phyloP scores from a whole-genome alignment of 2,113 vertebrate species.

The Cichladusa arquata region DNA sequence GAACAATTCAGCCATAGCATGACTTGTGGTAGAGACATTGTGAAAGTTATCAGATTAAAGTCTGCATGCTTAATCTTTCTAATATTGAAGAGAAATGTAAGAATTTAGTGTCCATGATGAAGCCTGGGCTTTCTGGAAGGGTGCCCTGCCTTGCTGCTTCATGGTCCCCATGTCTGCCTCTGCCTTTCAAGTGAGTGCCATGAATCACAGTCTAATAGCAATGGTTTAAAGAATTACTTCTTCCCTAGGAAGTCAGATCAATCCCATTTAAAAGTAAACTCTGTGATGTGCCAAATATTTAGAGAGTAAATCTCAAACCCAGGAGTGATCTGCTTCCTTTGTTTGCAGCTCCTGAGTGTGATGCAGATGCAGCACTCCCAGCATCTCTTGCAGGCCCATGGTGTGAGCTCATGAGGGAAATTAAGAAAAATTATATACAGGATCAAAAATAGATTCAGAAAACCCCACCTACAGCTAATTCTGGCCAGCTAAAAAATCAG shows the following conservation, averaged over 20 bases:
- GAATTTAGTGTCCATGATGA: neutral
- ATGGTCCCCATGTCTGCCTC: accelerated
- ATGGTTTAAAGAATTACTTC: neutral
- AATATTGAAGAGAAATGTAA: neutral
- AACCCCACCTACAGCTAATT: neutral
- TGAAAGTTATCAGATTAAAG: constrained; percentile 14
- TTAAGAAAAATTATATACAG: neutral
- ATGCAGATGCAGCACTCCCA: neutral
- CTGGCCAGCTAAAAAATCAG: neutral
- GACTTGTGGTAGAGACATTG: neutral
- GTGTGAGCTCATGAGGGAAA: neutral
- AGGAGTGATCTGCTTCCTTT: neutral
- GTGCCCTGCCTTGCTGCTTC: neutral
- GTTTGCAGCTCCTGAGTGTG: neutral
- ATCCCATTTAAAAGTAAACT: neutral
- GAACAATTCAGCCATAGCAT: neutral
- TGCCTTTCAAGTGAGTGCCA: neutral
- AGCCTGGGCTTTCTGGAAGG: neutral
- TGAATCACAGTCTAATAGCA: neutral
- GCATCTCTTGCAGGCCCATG: neutral
- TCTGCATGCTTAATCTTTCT: neutral
- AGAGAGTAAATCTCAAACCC: neutral
- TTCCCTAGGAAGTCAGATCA: neutral
- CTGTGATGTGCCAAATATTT: neutral
- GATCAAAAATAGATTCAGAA: neutral